Percentiles rank a stretch among this genome's conserved stretches.
Conservation (phyloP, 2,797 vertebrate species). For the Rachycentron canadum region DNA sequence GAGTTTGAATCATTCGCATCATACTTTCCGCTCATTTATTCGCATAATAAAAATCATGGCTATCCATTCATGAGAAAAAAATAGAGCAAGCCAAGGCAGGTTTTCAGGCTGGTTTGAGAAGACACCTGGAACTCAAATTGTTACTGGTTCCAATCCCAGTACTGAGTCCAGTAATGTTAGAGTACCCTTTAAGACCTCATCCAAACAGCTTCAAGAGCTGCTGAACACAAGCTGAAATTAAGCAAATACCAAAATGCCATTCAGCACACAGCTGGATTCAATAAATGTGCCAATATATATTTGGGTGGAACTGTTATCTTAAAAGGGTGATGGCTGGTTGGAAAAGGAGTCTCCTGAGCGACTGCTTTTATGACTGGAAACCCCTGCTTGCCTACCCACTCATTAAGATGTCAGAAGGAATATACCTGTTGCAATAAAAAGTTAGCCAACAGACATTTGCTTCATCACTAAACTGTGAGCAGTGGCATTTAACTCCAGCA, state of each 20-base stretch:
- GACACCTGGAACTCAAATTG: conserved; percentile 47
- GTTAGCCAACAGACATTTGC: conserved; percentile 55
- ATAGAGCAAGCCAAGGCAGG: conserved; percentile 27
- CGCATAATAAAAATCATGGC: conserved; percentile 29
- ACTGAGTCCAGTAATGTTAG: conserved; percentile 20
- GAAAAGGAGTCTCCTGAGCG: conserved; percentile 39
- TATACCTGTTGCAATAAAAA: conserved; percentile 70
- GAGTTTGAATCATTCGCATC: conserved; percentile 25
- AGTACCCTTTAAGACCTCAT: conserved; percentile 9
- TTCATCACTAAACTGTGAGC: conserved; percentile 57
- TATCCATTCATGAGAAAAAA: conserved; percentile 18
- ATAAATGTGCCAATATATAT: conserved; percentile 55
- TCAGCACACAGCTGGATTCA: conserved; percentile 40
- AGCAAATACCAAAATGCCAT: conserved; percentile 25
- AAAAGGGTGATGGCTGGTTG: conserved; percentile 40
- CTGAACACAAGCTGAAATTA: conserved; percentile 35
- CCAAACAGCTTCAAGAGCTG: conserved; percentile 24
- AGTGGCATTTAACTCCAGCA: conserved; percentile 30
- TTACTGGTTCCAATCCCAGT: conserved; percentile 40
- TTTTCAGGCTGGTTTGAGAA: conserved; percentile 36
- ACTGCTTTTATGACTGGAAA: conserved; percentile 71
- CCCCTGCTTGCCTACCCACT: conserved; percentile 44
- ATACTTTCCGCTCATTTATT: conserved; percentile 35
- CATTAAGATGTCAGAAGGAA: conserved; percentile 65
- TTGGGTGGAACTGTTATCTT: conserved; percentile 54